Evolutionary conservation across 2,797 vertebrate genomes (phyloP), one percentile per base, ranked within the genome.

Genomic region (Microchirus variegatus): DNA sequence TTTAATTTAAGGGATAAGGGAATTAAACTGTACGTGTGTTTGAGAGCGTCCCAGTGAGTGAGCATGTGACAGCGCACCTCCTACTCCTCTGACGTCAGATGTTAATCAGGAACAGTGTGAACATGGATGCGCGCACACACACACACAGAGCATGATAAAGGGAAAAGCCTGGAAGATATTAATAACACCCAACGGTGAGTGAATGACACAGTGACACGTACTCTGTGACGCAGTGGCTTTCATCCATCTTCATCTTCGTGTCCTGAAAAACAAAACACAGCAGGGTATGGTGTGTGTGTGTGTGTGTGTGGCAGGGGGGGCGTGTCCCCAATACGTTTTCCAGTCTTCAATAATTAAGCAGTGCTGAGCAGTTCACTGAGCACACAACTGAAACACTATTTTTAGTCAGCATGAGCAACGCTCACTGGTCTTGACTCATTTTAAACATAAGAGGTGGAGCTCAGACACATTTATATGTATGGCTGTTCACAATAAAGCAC

Each of bases 321-420:
- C 11, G 50, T 5, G 44, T 57, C 75, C 68, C 87, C 70, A 83
- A 77, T 31, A 77, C 78, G 67, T 90, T 89, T 89, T 83, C 87
- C 88, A 76, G 70, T 83, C 77, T 69, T 93, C 80, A 91, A 92
- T 93, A 91, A 91, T 92, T 88, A 90, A 92, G 79, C 71, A 73
- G 63, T 50, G 72, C 75, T 67, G 82, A 87, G 84, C 87, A 85
- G 87, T 73, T 89, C 85, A 82, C 83, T 72, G 83, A 81, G 84
- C 85, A 75, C 83, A 86, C 84, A 78, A 76, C 81, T 67, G 50
- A 52, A 63, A 59, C 12, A 63, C 83, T 90, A 85, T 88, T 87
- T 90, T 88, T 89, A 88, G 87, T 58, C 56, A 41, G 46, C 73
- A 47, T 64, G 86, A 73, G 66, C 63, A 66, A 80, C 59, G 19